These are phyloP conservation scores for Rhinophrynus dorsalis DNA, from an alignment of 2,797 vertebrate species.

Conservation along the genomic window DNA sequence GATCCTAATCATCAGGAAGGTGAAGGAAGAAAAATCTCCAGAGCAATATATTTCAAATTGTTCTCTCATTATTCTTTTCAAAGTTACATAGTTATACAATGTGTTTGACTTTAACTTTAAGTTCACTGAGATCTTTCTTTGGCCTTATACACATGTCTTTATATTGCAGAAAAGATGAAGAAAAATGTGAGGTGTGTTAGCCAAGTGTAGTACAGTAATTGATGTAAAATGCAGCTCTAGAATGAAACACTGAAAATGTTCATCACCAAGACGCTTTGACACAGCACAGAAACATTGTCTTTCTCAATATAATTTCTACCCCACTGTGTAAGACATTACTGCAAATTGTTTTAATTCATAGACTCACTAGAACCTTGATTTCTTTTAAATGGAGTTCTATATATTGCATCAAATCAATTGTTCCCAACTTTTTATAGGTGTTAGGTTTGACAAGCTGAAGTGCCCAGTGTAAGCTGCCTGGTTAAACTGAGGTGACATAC, in stretches of 20 bases:
- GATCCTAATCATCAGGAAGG: constrained; percentile 45
- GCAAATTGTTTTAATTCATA: too few relatives aligned
- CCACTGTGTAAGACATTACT: too few relatives aligned
- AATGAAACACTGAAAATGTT: background rate
- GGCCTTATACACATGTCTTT: background rate
- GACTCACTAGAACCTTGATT: too few relatives aligned
- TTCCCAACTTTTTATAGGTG: too few relatives aligned
- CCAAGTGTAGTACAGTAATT: background rate
- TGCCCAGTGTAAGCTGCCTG: too few relatives aligned
- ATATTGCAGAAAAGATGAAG: background rate
- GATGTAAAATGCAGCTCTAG: background rate
- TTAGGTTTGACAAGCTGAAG: too few relatives aligned
- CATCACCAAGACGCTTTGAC: too few relatives aligned
- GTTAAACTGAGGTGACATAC: too few relatives aligned
- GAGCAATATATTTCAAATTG: constrained; percentile 39
- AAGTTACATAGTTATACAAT: constrained; percentile 22
- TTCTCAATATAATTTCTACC: too few relatives aligned
- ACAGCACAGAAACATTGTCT: too few relatives aligned
- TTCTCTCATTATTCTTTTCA: constrained; percentile 28
- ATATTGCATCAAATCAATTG: too few relatives aligned
- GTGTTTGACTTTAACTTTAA: constrained; percentile 27
- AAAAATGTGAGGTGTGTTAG: background rate
- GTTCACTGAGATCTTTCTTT: background rate
- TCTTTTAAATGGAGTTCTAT: too few relatives aligned
- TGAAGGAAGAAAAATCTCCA: constrained; percentile 38